Percentiles rank a stretch among this genome's conserved stretches.
These are phyloP conservation scores for Nesidiocoris tenuis DNA, from an alignment of 2,888 invertebrate genomes.

Conservation along the genomic window DNA sequence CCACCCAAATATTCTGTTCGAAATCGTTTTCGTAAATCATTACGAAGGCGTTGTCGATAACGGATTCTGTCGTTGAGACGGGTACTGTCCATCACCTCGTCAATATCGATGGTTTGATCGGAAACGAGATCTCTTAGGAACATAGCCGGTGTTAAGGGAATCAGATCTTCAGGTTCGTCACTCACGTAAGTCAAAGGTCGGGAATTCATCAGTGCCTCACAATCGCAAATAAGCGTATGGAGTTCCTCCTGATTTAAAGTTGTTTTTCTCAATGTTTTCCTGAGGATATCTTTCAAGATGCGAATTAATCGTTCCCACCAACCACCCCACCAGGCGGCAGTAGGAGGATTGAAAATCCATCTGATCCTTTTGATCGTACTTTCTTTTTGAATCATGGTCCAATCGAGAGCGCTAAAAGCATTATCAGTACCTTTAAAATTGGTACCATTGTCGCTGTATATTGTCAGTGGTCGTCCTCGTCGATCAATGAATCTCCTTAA, in stretches of 20 bases:
- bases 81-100: background rate
- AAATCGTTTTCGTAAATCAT: background rate
- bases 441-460: slow-evolving; percentile 54
- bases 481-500: slow-evolving; percentile 7
- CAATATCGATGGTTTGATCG: background rate
- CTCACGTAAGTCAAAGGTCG: slow-evolving; percentile 38
- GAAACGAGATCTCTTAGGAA: background rate
- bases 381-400: background rate
- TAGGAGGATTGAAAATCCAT: slow-evolving; percentile 50
- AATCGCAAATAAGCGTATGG: slow-evolving; percentile 38
- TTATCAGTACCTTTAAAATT: slow-evolving; percentile 54
- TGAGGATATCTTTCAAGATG: slow-evolving; percentile 37
- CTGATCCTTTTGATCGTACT: slow-evolving; percentile 46
- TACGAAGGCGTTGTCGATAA: background rate
- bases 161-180: slow-evolving; percentile 46
- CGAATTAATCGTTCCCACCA: slow-evolving; percentile 37
- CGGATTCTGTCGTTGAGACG: background rate
- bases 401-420: slow-evolving; percentile 50
- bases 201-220: slow-evolving; percentile 36
- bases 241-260: slow-evolving; percentile 34
- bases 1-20: background rate
- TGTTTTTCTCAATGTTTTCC: slow-evolving; percentile 27
- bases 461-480: slow-evolving; percentile 51
- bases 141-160: slow-evolving; percentile 8
- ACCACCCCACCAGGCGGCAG: slow-evolving; percentile 20